Evolutionary conservation across 2,797 vertebrate genomes (phyloP), one percentile per base, ranked within the genome.

Genomic region (Neoniphon sammara): DNA sequence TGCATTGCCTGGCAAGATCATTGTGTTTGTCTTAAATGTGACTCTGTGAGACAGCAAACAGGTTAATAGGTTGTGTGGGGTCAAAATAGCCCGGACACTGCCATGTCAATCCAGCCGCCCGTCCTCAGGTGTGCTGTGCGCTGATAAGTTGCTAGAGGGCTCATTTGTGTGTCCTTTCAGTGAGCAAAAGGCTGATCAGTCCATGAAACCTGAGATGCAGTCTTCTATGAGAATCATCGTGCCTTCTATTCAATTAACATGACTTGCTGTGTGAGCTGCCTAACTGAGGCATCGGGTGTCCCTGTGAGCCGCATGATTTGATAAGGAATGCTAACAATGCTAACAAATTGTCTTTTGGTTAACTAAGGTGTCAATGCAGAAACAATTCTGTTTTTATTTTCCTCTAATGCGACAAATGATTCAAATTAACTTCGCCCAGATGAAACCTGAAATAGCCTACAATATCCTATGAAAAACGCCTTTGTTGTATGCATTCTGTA

Each of bases 171-270:
- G 66, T 82, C 23, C 66, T 63, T 69, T 63, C 67, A 78, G 80
- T 66, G 66, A 81, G 62, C 52, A 69, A 78, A 55, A 73, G 50
- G 50, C 21, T 11, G n/a, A 59, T 75, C 52, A 58, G 56, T 25
- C 81, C 64, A n/a, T 86, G 91, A 88, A 88, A 93, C 82, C 68
- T 25, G 84, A 93, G 87, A 84, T 23, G 21, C 47, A 20, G 67
- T 53, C 73, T 71, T 39, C 31, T 60, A 79, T 82, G 71, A 87
- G 86, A 85, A 86, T 52, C 75, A 83, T 77, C 81, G 46, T 30
- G 31, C 67, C 75, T 75, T 82, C 78, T 74, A 86, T 90, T 90
- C 88, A 91, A 85, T 90, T 86, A 91, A 82, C 84, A 80, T 34
- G 66, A 84, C 66, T 80, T 82, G 79, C 78, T 84, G 80, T 83